Evolutionary conservation across 2,113 vertebrate genomes (phyloP), one percentile per base, ranked within the genome.

Genomic region (Vidua macroura): DNA sequence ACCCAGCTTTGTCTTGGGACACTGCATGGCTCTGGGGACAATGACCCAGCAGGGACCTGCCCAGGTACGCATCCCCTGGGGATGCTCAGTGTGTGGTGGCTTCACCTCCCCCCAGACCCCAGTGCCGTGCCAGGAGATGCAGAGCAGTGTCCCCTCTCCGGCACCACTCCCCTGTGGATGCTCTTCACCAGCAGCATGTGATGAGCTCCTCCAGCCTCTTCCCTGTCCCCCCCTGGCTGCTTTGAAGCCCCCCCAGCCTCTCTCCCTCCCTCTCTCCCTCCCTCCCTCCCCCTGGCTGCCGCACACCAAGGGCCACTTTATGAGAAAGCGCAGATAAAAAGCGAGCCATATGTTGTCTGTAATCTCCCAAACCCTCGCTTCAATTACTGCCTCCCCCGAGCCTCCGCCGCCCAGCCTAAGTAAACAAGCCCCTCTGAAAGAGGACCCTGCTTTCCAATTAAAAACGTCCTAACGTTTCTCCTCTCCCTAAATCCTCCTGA

Each of bases 271-370:
- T 24, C 28, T 35, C 44, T 22, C 33, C n/a, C 56, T 35, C 33
- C 21, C 58, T 23, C 19, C 82, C 55, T 24, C 28, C 80, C 77
- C 51, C 74, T 6, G 0, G 33, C 95, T 9, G n/a, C 83, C 19
- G 37, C 35, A 43, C 94, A 86, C 87, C 95, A 96, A 96, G 94
- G 69, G 95, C 97, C 96, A 97, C 97, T 97, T 98, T 97, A 98
- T 98, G 98, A 98, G 98, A 98, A 98, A 98, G 96, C 82, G 74
- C 96, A 97, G 97, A 98, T 98, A 98, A 98, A 98, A 97, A 97
- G 98, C 93, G 68, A 97, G 97, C 98, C 98, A 98, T 98, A 98
- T 98, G 98, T 97, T 97, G 95, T 88, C 97, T 94, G 70, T 98
- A 98, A 98, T 98, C 98, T 98, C 97, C 97, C 98, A 98, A 98